Evolutionary conservation across 2,113 vertebrate genomes (phyloP).

Genomic region (Oncorhynchus kisutch): DNA sequence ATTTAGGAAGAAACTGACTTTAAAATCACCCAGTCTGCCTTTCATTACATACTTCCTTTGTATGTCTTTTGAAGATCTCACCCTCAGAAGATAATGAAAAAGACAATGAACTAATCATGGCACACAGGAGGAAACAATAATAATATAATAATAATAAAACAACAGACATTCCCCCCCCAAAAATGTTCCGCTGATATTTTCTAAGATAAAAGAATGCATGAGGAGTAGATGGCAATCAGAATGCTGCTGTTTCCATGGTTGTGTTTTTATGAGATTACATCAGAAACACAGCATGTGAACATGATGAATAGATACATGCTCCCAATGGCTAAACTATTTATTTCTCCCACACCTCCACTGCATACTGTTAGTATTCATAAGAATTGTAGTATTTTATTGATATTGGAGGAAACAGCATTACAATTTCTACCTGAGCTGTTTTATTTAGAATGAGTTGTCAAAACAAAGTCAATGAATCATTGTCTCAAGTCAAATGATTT

Average conservation of each 20-base stretch:
- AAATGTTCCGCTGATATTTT: conserved; percentile 13
- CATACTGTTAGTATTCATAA: not conserved
- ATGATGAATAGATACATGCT: conserved; percentile 12
- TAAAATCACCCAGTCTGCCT: conserved; percentile 47
- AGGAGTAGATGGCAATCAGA: not conserved
- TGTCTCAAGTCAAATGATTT: not conserved
- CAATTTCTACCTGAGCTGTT: not conserved
- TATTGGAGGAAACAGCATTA: not conserved
- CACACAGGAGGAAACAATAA: conserved; percentile 28
- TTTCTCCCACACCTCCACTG: not conserved
- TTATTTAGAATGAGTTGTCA: not conserved
- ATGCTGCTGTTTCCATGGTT: conserved; percentile 8
- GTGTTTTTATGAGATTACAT: conserved; percentile 20
- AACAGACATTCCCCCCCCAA: conserved; percentile 15
- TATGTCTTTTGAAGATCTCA: conserved; percentile 34
- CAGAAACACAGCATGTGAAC: conserved; percentile 7
- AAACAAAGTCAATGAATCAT: not conserved
- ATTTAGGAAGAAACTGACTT: conserved; percentile 37
- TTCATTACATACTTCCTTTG: conserved; percentile 47
- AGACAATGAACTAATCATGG: conserved; percentile 44
- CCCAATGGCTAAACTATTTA: conserved; percentile 4
- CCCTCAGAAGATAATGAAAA: conserved; percentile 29
- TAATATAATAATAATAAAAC: conserved; percentile 8
- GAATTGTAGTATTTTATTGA: too few species aligned
- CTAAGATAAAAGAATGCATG: conserved; percentile 33